These are phyloP conservation scores for Loxodonta africana DNA, from an alignment of 2,113 vertebrate genomes.

Conservation along the genomic window DNA sequence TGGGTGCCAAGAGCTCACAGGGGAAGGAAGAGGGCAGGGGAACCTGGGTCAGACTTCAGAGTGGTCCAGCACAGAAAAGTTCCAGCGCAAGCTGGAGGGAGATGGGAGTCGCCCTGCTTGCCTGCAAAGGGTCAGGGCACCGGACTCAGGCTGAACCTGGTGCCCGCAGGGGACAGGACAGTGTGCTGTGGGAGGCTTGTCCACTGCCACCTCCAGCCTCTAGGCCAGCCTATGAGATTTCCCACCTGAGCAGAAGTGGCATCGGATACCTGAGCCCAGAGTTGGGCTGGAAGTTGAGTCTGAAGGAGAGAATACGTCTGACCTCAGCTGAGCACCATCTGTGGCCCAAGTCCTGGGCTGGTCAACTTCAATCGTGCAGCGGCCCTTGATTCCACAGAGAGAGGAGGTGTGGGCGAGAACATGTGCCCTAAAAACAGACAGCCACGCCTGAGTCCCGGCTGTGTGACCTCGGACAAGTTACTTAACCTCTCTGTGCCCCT, in stretches of 20 bases:
- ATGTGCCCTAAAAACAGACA: neutral
- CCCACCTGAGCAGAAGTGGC: neutral
- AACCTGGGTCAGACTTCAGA: neutral
- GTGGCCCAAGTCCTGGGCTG: neutral
- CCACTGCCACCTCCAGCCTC: neutral
- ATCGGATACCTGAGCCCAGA: neutral
- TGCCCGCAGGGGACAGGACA: neutral
- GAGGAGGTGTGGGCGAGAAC: too few relatives aligned
- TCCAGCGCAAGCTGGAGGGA: neutral
- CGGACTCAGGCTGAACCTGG: neutral
- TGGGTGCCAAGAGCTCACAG: neutral
- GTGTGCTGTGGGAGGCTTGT: neutral
- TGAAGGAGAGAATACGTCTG: neutral
- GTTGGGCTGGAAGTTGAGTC: too few relatives aligned
- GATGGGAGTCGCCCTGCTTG: neutral
- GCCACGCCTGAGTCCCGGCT: neutral
- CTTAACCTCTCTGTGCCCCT: neutral
- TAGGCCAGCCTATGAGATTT: neutral
- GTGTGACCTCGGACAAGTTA: neutral
- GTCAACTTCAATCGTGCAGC: neutral
- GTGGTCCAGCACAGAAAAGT: neutral
- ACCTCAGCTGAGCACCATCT: neutral
- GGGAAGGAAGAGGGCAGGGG: neutral
- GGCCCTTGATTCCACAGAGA: accelerated
- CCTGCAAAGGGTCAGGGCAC: neutral